phyloP scores from a whole-genome alignment of 2,113 vertebrate species.

The Scytalopus superciliaris region DNA sequence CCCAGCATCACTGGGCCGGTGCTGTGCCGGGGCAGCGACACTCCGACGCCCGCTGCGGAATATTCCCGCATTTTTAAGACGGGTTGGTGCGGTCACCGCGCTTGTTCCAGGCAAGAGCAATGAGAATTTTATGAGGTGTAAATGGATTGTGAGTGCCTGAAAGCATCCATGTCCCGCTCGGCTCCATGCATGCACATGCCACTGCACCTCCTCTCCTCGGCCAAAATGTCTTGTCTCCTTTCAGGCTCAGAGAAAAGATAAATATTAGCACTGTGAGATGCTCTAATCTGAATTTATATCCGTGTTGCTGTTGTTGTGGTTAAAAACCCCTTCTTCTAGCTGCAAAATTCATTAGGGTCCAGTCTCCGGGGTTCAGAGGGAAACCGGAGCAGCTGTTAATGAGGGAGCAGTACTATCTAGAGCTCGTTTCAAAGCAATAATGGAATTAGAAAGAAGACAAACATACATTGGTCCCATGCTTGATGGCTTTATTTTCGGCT shows the following conservation, averaged over 20 bases:
- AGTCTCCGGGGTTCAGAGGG: constrained; percentile 30
- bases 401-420: constrained; percentile 13
- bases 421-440: constrained; percentile 50
- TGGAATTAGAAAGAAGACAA: constrained; percentile 50
- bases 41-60: not conserved
- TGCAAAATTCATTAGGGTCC: constrained; percentile 34
- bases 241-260: not conserved
- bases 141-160: constrained; percentile 35
- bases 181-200: not conserved
- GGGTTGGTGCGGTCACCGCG: not conserved
- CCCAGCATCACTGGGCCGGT: fast-evolving
- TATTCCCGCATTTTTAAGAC: not conserved
- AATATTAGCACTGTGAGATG: not conserved
- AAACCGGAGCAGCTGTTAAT: constrained; percentile 45
- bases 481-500: constrained; percentile 39
- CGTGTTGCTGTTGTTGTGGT: not conserved
- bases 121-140: constrained; percentile 59
- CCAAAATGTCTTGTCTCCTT: not conserved
- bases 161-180: not conserved
- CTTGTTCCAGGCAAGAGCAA: constrained; percentile 15
- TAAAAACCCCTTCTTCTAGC: not conserved
- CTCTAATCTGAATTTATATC: not conserved
- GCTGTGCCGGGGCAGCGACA: not conserved
- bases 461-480: constrained; percentile 12
- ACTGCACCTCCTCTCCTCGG: not conserved